A percentile compares a stretch with the other conserved stretches of the same genome.
Conservation (phyloP, 2,113 vertebrate genomes). For the Arenaria interpres region DNA sequence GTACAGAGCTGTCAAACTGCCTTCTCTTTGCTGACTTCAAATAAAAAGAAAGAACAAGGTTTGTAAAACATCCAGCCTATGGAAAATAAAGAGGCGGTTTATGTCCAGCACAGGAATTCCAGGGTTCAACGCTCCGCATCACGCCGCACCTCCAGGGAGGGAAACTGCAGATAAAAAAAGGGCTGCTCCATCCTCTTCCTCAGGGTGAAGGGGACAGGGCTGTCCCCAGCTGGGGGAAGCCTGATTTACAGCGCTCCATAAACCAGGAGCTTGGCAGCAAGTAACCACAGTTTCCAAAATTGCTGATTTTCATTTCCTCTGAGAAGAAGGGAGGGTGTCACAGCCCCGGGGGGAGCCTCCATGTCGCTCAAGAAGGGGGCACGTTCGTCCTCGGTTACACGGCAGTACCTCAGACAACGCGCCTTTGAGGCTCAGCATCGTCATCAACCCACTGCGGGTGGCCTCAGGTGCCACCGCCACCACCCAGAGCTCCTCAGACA, state of each 20-base stretch:
- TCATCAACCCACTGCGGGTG: background rate
- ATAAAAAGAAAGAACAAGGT: background rate
- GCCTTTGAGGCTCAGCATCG: background rate
- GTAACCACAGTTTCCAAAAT: background rate
- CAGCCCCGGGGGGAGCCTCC: background rate
- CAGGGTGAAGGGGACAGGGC: background rate
- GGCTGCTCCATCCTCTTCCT: background rate
- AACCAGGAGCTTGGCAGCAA: background rate
- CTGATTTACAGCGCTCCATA: background rate
- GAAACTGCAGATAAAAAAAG: background rate
- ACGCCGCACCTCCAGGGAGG: background rate
- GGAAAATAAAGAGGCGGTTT: background rate
- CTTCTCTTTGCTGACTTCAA: background rate
- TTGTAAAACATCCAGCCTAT: background rate
- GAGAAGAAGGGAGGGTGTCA: background rate
- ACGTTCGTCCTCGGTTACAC: rapidly evolving
- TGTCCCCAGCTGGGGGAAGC: background rate
- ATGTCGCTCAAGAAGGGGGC: background rate
- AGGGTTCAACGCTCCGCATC: background rate
- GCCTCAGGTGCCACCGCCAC: background rate
- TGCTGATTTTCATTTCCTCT: background rate
- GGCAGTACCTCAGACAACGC: background rate
- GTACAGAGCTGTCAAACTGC: background rate
- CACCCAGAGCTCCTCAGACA: background rate
- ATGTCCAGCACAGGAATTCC: background rate